phyloP scores from a whole-genome alignment of 2,113 vertebrate genomes.

The Oxygymnocypris stewartii region DNA sequence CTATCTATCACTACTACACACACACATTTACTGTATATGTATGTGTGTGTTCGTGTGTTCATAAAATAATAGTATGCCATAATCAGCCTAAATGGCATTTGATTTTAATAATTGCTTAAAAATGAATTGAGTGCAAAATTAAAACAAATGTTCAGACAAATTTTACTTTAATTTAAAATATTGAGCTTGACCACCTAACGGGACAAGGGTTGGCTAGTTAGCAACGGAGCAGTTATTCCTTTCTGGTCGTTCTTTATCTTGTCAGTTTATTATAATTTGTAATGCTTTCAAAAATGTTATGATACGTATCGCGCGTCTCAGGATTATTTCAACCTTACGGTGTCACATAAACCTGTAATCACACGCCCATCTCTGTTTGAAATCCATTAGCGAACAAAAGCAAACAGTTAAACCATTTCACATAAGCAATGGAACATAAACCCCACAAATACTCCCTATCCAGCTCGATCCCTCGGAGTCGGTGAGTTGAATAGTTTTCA shows the following conservation, averaged over 20 bases:
- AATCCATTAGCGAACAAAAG: neutral
- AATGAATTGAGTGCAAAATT: neutral
- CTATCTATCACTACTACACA: too few relatives aligned
- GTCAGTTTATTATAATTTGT: neutral
- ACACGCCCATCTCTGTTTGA: constrained; percentile 9
- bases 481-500: constrained; percentile 28
- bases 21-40: too few relatives aligned
- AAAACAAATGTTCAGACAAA: neutral
- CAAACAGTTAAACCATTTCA: constrained; percentile 21
- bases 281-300: neutral
- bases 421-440: neutral
- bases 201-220: neutral
- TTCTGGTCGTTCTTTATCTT: neutral
- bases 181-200: neutral
- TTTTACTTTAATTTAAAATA: neutral
- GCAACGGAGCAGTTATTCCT: neutral
- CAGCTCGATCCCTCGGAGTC: neutral
- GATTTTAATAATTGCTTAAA: neutral
- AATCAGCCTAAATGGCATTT: too few relatives aligned
- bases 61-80: too few relatives aligned
- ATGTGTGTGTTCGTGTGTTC: neutral
- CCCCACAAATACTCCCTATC: neutral
- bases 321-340: neutral
- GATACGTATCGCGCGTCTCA: neutral
- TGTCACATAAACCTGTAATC: neutral